A percentile compares a stretch with the other conserved stretches of the same genome.
Conservation (phyloP, 1,140 invertebrate species). For the Drosophila neocordata region DNA sequence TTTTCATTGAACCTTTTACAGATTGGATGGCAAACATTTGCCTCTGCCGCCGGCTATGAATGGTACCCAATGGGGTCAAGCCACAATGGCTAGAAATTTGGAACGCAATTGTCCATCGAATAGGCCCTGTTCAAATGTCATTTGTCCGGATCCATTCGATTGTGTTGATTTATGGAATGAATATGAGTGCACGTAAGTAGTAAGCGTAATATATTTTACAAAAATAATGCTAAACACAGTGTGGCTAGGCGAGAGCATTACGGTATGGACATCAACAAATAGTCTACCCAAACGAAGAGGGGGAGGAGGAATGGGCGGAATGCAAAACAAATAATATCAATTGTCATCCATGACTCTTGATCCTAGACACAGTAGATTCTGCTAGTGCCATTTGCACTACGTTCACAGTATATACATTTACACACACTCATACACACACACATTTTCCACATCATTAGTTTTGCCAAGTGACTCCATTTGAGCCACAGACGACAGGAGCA, state of each 20-base stretch:
- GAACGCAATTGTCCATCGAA: conserved; percentile 85
- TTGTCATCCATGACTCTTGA: conserved; percentile 64
- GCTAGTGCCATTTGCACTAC: conserved; percentile 57
- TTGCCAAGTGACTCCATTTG: conserved; percentile 75
- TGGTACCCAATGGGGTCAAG: conserved; percentile 86
- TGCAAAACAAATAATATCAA: conserved; percentile 77
- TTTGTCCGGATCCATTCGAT: conserved; percentile 85
- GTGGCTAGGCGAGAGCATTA: neutral
- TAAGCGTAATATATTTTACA: conserved; percentile 14
- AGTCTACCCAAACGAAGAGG: conserved; percentile 21
- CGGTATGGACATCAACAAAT: conserved; percentile 37
- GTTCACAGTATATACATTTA: conserved; percentile 46
- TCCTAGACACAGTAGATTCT: conserved; percentile 35
- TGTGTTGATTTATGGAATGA: conserved; percentile 88
- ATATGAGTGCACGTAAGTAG: conserved; percentile 87
- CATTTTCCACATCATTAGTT: conserved; percentile 82
- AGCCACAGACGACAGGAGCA: conserved; percentile 55
- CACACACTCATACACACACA: conserved; percentile 22
- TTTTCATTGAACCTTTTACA: conserved; percentile 82
- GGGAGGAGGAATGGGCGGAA: neutral
- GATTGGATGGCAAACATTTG: conserved; percentile 86
- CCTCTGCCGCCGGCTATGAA: conserved; percentile 86
- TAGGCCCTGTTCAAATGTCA: conserved; percentile 86
- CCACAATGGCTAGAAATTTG: conserved; percentile 84
- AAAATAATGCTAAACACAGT: conserved; percentile 27